Percentiles rank a stretch among this genome's conserved stretches.
phyloP scores from a whole-genome alignment of 1,140 invertebrate genomes.

The Melipona quadrifasciata region DNA sequence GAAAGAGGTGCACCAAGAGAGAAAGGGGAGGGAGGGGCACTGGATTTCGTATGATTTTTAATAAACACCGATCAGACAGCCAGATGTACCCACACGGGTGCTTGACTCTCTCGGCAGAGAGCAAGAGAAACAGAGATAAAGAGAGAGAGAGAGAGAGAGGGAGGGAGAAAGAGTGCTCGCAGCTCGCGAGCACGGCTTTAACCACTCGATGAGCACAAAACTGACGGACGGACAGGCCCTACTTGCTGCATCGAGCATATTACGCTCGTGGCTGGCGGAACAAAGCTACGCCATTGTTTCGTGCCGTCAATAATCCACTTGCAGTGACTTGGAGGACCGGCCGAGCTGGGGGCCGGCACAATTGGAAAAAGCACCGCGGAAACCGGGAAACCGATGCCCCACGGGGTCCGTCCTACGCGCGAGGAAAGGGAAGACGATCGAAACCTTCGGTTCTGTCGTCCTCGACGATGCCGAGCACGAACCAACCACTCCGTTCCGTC shows the following conservation, averaged over 20 bases:
- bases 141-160: slow-evolving; percentile 44
- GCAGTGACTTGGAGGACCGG: slow-evolving; percentile 74
- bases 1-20: background rate
- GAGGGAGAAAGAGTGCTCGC: slow-evolving; percentile 70
- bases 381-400: slow-evolving; percentile 62
- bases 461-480: slow-evolving; percentile 17
- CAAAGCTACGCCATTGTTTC: slow-evolving; percentile 79
- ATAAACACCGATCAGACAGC: slow-evolving; percentile 80
- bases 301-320: slow-evolving; percentile 80
- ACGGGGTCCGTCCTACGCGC: slow-evolving; percentile 38
- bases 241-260: slow-evolving; percentile 74
- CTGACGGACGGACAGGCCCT: slow-evolving; percentile 75
- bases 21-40: background rate
- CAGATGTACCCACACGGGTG: slow-evolving; percentile 75
- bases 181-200: slow-evolving; percentile 60
- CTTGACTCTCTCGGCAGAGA: slow-evolving; percentile 73
- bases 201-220: slow-evolving; percentile 76
- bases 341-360: slow-evolving; percentile 60
- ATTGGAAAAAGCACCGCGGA: slow-evolving; percentile 70
- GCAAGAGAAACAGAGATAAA: slow-evolving; percentile 47
- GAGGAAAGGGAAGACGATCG: slow-evolving; percentile 49
- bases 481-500: background rate
- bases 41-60: slow-evolving; percentile 77
- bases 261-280: slow-evolving; percentile 72
- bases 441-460: slow-evolving; percentile 25